Evolutionary conservation across 2,888 invertebrate genomes (phyloP).

Genomic region (Rhogogaster chlorosoma): DNA sequence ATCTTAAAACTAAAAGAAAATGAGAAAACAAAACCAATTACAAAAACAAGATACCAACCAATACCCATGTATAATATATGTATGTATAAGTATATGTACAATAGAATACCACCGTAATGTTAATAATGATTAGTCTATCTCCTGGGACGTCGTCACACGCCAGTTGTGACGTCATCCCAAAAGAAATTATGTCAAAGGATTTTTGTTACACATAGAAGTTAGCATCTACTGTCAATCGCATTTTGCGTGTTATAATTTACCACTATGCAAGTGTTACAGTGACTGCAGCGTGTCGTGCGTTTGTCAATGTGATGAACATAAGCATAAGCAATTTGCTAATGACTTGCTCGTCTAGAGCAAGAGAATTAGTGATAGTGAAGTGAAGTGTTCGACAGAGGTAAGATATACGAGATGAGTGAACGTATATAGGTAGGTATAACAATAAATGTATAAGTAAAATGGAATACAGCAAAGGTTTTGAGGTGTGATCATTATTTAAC

Average conservation of each 20-base stretch:
- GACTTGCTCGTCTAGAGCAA: neutral
- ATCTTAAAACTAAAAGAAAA: constrained; percentile 60
- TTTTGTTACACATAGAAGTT: constrained; percentile 32
- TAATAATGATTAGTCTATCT: constrained; percentile 23
- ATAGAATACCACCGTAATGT: constrained; percentile 42
- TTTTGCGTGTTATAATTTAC: constrained; percentile 28
- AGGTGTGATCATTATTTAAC: neutral
- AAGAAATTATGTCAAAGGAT: neutral
- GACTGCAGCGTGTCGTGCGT: constrained; percentile 16
- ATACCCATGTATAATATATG: constrained; percentile 70
- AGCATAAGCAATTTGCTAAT: constrained; percentile 8
- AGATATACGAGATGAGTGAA: constrained; percentile 2
- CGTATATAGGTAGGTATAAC: neutral
- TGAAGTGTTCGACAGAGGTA: neutral
- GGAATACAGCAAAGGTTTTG: constrained; percentile 5
- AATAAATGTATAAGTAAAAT: neutral
- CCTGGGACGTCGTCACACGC: constrained; percentile 37
- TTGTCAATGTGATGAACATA: neutral
- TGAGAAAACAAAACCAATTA: constrained; percentile 55
- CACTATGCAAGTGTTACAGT: constrained; percentile 24
- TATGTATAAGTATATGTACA: neutral
- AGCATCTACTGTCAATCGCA: constrained; percentile 21
- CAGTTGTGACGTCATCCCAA: constrained; percentile 42
- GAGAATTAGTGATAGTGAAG: constrained; percentile 16
- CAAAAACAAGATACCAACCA: constrained; percentile 75